These are phyloP conservation scores for Dioctria rufipes DNA, from an alignment of 2,888 invertebrate species.

Conservation along the genomic window DNA sequence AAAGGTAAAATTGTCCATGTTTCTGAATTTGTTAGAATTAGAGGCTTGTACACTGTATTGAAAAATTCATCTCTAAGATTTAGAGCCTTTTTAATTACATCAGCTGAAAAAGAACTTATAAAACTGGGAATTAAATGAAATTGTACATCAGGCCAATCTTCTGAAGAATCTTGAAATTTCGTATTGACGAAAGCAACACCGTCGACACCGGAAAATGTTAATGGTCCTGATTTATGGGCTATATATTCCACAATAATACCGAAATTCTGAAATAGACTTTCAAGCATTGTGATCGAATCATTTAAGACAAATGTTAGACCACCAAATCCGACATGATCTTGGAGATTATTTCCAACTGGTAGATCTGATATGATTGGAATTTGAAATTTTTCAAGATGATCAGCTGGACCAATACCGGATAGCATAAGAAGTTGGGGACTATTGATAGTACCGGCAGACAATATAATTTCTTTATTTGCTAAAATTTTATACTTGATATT, in stretches of 20 bases:
- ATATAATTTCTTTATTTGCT: slow-evolving; percentile 83
- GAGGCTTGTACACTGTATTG: slow-evolving; percentile 88
- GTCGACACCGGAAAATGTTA: slow-evolving; percentile 69
- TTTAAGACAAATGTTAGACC: slow-evolving; percentile 78
- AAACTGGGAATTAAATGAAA: slow-evolving; percentile 91
- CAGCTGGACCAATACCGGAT: slow-evolving; percentile 81
- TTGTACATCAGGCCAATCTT: slow-evolving; percentile 88
- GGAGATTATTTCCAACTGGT: slow-evolving; percentile 79
- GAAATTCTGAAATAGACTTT: neutral
- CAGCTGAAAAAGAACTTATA: slow-evolving; percentile 86
- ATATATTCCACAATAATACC: neutral
- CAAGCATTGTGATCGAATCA: neutral
- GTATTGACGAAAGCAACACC: neutral
- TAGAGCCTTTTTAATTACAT: slow-evolving; percentile 83
- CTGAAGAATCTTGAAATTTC: slow-evolving; percentile 76
- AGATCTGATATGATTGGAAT: slow-evolving; percentile 75
- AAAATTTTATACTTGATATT: slow-evolving; percentile 78
- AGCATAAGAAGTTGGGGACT: slow-evolving; percentile 85
- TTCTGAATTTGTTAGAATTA: slow-evolving; percentile 77
- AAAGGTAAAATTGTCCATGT: slow-evolving; percentile 89
- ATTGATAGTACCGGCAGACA: slow-evolving; percentile 84
- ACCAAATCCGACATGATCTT: slow-evolving; percentile 86
- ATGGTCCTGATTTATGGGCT: neutral
- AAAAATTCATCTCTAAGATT: slow-evolving; percentile 85
- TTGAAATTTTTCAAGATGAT: slow-evolving; percentile 74